Percentiles rank a stretch among this genome's conserved stretches.
Evolutionary conservation across 2,888 invertebrate species (phyloP).

Genomic region (Drosophila percnosoma): DNA sequence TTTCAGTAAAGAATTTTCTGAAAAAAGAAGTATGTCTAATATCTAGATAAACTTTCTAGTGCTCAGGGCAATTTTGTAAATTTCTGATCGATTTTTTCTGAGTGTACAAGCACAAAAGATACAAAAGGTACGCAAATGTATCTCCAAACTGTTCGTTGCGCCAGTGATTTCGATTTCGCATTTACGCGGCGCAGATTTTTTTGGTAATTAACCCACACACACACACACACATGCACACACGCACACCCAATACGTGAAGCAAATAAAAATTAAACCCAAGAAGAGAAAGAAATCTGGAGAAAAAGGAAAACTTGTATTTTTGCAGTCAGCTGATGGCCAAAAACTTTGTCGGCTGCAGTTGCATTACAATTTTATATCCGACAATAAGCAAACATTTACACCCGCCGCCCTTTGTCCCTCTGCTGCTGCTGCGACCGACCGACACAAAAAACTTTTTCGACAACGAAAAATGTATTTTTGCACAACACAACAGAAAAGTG

Average conservation of each 20-base stretch:
- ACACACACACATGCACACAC: not conserved
- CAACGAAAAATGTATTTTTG: constrained; percentile 48
- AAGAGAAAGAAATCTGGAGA: not conserved
- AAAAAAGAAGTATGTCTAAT: accelerated
- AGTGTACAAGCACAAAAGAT: constrained; percentile 6
- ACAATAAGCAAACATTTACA: constrained; percentile 55
- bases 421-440: not conserved
- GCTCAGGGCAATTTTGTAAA: no score
- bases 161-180: constrained; percentile 27
- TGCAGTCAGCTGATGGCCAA: constrained; percentile 46
- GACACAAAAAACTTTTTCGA: constrained; percentile 48
- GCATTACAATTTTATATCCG: constrained; percentile 63
- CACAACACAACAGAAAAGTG: constrained; percentile 55
- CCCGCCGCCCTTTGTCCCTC: not conserved
- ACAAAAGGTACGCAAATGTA: constrained; percentile 29
- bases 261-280: constrained; percentile 1
- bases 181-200: constrained; percentile 10
- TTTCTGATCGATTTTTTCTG: not conserved
- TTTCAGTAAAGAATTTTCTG: not conserved
- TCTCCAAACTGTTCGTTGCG: constrained; percentile 13
- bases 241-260: not conserved
- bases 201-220: constrained; percentile 41
- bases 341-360: constrained; percentile 45
- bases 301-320: constrained; percentile 13
- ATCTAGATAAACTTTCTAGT: not conserved